Percentiles rank a stretch among this genome's conserved stretches.
These are phyloP conservation scores for Condylura cristata DNA, from an alignment of 2,113 vertebrate genomes.

Conservation along the genomic window DNA sequence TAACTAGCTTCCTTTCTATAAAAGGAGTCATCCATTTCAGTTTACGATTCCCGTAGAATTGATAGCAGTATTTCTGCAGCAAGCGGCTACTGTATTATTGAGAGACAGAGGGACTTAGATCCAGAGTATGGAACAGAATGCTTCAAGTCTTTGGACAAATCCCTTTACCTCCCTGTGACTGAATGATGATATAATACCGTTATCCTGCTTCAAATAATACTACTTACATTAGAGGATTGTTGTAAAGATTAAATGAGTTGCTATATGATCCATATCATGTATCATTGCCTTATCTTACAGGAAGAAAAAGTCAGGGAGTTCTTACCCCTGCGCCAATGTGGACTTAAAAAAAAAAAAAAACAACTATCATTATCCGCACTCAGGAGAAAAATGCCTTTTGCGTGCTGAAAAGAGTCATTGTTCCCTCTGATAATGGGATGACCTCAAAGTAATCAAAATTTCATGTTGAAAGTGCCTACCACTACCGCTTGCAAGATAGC, in stretches of 20 bases:
- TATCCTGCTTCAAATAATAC: not conserved
- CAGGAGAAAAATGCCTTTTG: not conserved
- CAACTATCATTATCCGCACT: not conserved
- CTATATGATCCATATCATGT: not conserved
- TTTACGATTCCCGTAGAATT: not conserved
- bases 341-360: not conserved
- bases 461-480: conserved; percentile 9
- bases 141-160: not conserved
- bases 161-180: not conserved
- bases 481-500: not conserved
- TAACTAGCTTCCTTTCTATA: not conserved
- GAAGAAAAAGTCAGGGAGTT: not conserved
- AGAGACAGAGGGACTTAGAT: not conserved
- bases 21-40: not conserved
- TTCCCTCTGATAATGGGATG: conserved; percentile 40
- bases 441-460: conserved; percentile 57
- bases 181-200: not conserved
- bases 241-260: not conserved
- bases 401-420: not conserved
- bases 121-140: not conserved
- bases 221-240: not conserved
- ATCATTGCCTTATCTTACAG: not conserved
- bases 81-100: not conserved
- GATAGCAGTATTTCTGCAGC: not conserved
- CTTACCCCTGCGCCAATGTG: not conserved